phyloP scores from a whole-genome alignment of 2,888 invertebrate species.

The Nemurella pictetii region DNA sequence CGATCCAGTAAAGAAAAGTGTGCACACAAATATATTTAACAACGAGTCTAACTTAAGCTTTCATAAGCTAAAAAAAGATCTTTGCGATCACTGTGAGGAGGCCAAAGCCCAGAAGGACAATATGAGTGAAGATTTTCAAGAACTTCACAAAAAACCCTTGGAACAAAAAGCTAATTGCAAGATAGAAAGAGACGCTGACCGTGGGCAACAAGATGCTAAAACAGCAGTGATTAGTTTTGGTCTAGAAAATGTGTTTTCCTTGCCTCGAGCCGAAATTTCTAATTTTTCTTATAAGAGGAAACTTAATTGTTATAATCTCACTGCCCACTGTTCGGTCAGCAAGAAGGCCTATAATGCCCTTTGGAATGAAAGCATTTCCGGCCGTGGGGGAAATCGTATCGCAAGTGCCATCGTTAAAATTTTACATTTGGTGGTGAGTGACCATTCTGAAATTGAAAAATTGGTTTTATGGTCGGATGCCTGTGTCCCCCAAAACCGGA shows the following conservation, averaged over 20 bases:
- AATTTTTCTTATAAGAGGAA: conserved; percentile 15
- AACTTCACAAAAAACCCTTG: background rate
- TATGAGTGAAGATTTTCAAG: background rate
- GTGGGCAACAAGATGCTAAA: background rate
- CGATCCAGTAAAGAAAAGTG: background rate
- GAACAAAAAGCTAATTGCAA: background rate
- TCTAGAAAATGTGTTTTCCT: background rate
- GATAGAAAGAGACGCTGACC: background rate
- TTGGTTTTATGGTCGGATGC: too few species aligned
- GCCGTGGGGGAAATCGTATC: background rate
- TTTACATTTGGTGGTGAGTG: too few species aligned
- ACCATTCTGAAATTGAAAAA: too few species aligned
- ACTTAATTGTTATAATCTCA: background rate
- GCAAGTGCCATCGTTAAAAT: background rate
- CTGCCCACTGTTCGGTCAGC: background rate
- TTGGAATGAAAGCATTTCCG: conserved; percentile 2
- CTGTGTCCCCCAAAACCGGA: too few species aligned
- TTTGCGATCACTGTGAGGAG: background rate
- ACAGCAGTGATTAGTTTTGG: background rate
- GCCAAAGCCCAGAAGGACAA: background rate
- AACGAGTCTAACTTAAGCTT: background rate
- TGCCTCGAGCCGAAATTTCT: background rate
- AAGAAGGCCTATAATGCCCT: background rate
- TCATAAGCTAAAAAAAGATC: conserved; percentile 17
- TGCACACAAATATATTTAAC: background rate